Conservation (phyloP, 1,140 invertebrate species). For the Polypedilum pembai region DNA sequence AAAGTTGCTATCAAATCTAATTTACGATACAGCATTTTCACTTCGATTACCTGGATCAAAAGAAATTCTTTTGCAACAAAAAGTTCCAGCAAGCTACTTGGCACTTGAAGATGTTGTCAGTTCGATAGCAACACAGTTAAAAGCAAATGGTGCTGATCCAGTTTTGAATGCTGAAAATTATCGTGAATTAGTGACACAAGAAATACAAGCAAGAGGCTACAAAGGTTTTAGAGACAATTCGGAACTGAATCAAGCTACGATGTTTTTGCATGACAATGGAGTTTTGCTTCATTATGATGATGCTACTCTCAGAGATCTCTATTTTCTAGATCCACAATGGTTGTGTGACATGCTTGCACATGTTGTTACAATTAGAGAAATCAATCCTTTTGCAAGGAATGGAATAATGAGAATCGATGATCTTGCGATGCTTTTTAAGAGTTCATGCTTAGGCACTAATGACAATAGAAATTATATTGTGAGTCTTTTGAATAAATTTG, state of each 20-base stretch:
- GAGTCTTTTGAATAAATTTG: constrained; percentile 90
- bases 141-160: constrained; percentile 64
- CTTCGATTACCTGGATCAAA: constrained; percentile 83
- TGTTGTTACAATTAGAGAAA: constrained; percentile 91
- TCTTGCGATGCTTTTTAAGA: constrained; percentile 88
- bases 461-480: constrained; percentile 66
- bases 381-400: constrained; percentile 88
- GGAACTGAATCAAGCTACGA: constrained; percentile 89
- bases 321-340: constrained; percentile 90
- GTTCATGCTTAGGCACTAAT: constrained; percentile 41
- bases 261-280: constrained; percentile 96
- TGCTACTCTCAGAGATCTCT: constrained; percentile 84
- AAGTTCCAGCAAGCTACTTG: constrained; percentile 92
- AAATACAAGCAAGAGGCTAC: constrained; percentile 55
- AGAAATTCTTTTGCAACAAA: constrained; percentile 84
- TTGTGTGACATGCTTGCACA: constrained; percentile 95
- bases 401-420: constrained; percentile 93
- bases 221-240: constrained; percentile 62
- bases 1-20: constrained; percentile 79
- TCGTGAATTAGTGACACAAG: constrained; percentile 58
- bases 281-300: constrained; percentile 98
- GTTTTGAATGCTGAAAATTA: constrained; percentile 84
- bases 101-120: constrained; percentile 87
- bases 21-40: constrained; percentile 91
- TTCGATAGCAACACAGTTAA: constrained; percentile 66